Percentiles rank a stretch among this genome's conserved stretches.
These are phyloP conservation scores for Danio rerio DNA, from an alignment of 2,113 vertebrate genomes.

Conservation along the genomic window GRCz12tu NC_133177.1:58929501-58930000, in stretches of 20 bases:
- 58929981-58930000: neutral
- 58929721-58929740: neutral
- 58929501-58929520: no score
- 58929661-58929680: neutral
- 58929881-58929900: slow-evolving; percentile 36
- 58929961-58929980: neutral
- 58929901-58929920: neutral
- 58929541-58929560: neutral
- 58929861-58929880: neutral
- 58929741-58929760: neutral
- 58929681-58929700: no score
- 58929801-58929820: neutral
- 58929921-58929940: slow-evolving; percentile 43
- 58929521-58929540: no score
- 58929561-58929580: neutral
- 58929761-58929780: neutral
- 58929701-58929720: neutral
- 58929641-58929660: slow-evolving; percentile 12
- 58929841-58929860: slow-evolving; percentile 49
- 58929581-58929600: neutral
- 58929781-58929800: slow-evolving; percentile 7
- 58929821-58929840: slow-evolving; percentile 15
- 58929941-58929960: no score
- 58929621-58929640: slow-evolving; percentile 25
- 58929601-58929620: neutral